A percentile compares a stretch with the other conserved stretches of the same genome.
These are phyloP conservation scores for Crocallis elinguaria DNA, from an alignment of 2,888 invertebrate genomes.

Conservation along the genomic window DNA sequence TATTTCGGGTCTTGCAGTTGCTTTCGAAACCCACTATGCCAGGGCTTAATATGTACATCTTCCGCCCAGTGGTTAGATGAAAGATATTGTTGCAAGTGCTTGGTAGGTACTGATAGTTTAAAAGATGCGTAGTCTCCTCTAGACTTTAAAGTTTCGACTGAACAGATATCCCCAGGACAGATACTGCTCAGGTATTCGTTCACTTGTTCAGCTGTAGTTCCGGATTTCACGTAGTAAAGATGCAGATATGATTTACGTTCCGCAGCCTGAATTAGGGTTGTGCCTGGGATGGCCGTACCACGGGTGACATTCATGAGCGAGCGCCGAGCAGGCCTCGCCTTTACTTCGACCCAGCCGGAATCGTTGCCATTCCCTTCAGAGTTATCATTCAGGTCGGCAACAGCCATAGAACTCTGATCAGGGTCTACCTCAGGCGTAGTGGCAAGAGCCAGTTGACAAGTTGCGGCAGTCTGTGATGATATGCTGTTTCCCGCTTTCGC, in stretches of 20 bases:
- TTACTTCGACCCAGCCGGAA: no score
- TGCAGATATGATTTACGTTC: neutral
- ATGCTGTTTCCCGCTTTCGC: no score
- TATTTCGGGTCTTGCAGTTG: neutral
- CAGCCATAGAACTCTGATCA: no score
- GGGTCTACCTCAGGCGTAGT: no score
- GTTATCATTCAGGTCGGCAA: no score
- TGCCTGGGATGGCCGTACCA: neutral
- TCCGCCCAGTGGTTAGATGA: neutral
- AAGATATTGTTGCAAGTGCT: neutral
- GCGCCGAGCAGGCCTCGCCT: no score
- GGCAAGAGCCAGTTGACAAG: no score
- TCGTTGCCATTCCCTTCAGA: no score
- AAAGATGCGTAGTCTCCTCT: neutral
- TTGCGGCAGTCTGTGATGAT: no score
- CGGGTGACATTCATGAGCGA: neutral
- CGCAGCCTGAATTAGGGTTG: neutral
- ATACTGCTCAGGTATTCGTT: neutral
- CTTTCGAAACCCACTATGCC: no score
- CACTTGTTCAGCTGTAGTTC: neutral
- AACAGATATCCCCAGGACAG: neutral
- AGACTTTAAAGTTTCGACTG: neutral
- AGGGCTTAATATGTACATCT: no score
- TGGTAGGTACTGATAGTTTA: no score
- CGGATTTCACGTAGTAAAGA: neutral